These are phyloP conservation scores for Felis catus DNA, from an alignment of 2,113 vertebrate genomes.

Conservation along the genomic window DNA sequence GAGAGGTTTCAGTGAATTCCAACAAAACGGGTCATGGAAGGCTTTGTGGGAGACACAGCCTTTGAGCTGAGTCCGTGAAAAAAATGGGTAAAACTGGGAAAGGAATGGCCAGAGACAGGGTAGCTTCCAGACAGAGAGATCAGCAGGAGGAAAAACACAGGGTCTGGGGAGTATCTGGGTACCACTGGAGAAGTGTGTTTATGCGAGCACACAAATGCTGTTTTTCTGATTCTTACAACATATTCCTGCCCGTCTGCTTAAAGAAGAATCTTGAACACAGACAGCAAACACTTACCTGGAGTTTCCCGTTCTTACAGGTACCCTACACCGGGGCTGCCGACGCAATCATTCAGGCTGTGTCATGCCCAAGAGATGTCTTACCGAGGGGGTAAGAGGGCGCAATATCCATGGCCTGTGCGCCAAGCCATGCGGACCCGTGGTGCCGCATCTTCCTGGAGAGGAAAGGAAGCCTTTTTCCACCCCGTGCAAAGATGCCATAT, in stretches of 20 bases:
- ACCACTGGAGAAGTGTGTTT: rapidly evolving
- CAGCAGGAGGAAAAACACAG: too few relatives aligned
- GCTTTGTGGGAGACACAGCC: neutral
- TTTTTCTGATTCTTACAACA: neutral
- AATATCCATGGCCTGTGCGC: too few relatives aligned
- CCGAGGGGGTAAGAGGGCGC: rapidly evolving
- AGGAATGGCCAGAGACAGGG: too few relatives aligned
- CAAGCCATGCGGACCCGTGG: rapidly evolving
- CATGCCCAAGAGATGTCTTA: neutral
- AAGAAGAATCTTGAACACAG: neutral
- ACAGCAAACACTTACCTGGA: neutral
- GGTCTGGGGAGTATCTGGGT: too few relatives aligned
- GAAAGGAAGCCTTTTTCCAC: neutral
- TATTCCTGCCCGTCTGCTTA: neutral
- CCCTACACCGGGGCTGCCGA: neutral
- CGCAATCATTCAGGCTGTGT: neutral
- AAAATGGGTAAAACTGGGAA: neutral
- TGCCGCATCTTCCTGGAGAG: neutral
- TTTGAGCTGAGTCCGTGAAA: neutral
- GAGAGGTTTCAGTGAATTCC: neutral
- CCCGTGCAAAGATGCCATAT: neutral
- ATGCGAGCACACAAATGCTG: rapidly evolving
- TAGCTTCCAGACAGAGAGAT: neutral
- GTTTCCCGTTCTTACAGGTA: neutral
- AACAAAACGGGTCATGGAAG: neutral